Percentiles rank a stretch among this genome's conserved stretches.
These are phyloP conservation scores for Sitodiplosis mosellana DNA, from an alignment of 1,140 invertebrate genomes.

Conservation along the genomic window DNA sequence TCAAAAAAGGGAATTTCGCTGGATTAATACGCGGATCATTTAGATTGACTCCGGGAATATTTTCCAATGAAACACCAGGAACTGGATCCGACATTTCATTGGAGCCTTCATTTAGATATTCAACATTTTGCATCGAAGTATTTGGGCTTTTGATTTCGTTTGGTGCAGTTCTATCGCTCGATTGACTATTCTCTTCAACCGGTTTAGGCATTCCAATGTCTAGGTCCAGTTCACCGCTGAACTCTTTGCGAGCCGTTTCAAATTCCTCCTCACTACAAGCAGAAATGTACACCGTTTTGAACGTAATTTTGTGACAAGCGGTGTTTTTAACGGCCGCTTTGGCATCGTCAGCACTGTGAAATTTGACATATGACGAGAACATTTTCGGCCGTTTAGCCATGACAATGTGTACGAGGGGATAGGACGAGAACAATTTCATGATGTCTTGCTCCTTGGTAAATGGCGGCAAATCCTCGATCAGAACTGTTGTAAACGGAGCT, in stretches of 20 bases:
- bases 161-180: neutral
- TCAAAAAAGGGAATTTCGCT: too few relatives aligned
- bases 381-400: conserved; percentile 33
- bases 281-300: conserved; percentile 31
- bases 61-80: neutral
- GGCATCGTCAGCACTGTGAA: conserved; percentile 47
- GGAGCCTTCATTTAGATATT: neutral
- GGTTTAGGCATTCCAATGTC: neutral
- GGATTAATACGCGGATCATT: neutral
- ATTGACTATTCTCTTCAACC: conserved; percentile 11
- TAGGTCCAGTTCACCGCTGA: conserved; percentile 10
- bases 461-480: conserved; percentile 49
- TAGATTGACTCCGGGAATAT: neutral
- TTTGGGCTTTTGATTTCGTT: neutral
- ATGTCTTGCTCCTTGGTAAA: conserved; percentile 60
- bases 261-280: conserved; percentile 33
- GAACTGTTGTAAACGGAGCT: conserved; percentile 32
- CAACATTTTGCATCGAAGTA: neutral
- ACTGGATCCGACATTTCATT: neutral
- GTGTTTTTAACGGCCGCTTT: conserved; percentile 33
- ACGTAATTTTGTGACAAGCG: conserved; percentile 32
- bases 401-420: conserved; percentile 50
- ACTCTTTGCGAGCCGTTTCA: conserved; percentile 27
- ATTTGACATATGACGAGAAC: conserved; percentile 51
- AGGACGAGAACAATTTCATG: conserved; percentile 51